A percentile compares a stretch with the other conserved stretches of the same genome.
Conservation (phyloP, 2,888 invertebrate species). For the Clitarchus hookeri region DNA sequence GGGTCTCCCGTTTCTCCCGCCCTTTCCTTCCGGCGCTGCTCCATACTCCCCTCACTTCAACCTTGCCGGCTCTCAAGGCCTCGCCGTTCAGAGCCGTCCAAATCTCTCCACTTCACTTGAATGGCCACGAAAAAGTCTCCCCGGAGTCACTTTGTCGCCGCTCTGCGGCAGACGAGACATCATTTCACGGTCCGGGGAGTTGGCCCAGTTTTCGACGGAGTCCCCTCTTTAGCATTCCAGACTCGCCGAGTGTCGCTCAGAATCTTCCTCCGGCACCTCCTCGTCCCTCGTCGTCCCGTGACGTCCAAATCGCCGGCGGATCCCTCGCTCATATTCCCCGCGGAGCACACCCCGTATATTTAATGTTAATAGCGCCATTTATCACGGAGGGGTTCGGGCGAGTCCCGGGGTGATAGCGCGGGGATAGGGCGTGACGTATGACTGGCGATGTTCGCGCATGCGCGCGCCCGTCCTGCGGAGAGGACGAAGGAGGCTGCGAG, state of each 20-base stretch:
- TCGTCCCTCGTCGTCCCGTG: not conserved
- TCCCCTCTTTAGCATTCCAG: not conserved
- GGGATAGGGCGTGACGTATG: not conserved
- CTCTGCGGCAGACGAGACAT: too few species aligned
- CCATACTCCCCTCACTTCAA: too few species aligned
- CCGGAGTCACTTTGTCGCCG: too few species aligned
- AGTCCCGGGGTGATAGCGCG: not conserved
- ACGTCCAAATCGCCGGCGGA: not conserved
- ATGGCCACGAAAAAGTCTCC: too few species aligned
- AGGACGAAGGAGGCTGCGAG: not conserved
- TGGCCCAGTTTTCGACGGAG: too few species aligned
- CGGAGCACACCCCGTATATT: not conserved
- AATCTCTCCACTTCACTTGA: too few species aligned
- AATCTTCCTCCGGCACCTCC: not conserved
- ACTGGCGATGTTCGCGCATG: not conserved
- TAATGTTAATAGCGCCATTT: conserved; percentile 7
- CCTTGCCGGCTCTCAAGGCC: too few species aligned
- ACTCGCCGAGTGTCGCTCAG: not conserved
- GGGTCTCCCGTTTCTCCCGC: too few species aligned
- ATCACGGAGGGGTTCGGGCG: not conserved
- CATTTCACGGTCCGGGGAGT: too few species aligned
- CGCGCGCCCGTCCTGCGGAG: not conserved
- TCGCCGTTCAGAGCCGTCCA: too few species aligned
- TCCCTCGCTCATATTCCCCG: not conserved
- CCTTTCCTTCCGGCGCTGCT: too few species aligned